Evolutionary conservation across 2,888 invertebrate species (phyloP).

Genomic region (Pasiphila rectangulata): DNA sequence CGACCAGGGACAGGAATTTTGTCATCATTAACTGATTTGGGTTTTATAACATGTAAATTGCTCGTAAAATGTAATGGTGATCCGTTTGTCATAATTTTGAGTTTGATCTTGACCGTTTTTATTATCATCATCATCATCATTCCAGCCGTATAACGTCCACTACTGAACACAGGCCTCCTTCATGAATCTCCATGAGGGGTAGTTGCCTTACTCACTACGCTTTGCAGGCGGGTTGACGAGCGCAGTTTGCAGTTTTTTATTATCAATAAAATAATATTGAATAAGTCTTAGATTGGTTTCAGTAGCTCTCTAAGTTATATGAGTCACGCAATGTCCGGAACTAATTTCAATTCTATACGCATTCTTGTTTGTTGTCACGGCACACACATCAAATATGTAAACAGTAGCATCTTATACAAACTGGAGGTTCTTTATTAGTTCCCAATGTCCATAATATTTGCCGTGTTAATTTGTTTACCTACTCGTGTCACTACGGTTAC

Average conservation of each 20-base stretch:
- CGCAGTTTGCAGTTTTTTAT: no score
- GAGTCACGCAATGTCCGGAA: conserved; percentile 22
- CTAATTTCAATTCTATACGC: conserved; percentile 24
- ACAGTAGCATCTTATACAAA: conserved; percentile 7
- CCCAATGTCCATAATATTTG: conserved; percentile 1
- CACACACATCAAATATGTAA: conserved; percentile 7
- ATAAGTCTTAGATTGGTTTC: conserved; percentile 7
- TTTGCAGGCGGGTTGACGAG: no score
- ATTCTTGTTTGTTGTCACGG: conserved; percentile 17
- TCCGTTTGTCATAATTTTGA: conserved; percentile 9
- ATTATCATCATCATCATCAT: no score
- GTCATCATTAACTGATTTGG: conserved; percentile 27
- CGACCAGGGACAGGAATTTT: conserved; percentile 36
- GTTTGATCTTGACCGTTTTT: conserved; percentile 2
- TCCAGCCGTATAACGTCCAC: no score
- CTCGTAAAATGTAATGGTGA: conserved; percentile 14
- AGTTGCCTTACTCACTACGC: no score
- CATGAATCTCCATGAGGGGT: no score
- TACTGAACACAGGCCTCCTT: no score
- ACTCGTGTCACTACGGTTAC: background rate
- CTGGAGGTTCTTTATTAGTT: conserved; percentile 4
- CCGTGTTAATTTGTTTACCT: background rate
- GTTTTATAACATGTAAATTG: conserved; percentile 20
- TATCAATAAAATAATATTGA: no score
- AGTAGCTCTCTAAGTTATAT: conserved; percentile 18